Evolutionary conservation across 64 coral and sea anemone species (phyloP).

Genomic region (Catalaphyllia jardinei): DNA sequence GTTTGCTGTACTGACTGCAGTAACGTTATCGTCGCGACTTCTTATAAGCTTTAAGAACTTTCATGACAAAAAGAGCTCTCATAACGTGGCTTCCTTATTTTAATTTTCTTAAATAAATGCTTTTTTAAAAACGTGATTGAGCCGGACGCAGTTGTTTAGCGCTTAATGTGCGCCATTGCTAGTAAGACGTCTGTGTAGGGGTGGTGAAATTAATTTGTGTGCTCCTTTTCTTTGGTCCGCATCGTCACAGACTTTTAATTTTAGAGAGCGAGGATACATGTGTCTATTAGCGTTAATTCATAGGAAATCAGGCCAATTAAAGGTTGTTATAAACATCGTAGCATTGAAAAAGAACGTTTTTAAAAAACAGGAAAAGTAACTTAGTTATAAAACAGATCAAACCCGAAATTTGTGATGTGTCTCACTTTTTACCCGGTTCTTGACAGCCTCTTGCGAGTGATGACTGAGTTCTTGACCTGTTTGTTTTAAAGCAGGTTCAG

Average conservation of each 20-base stretch:
- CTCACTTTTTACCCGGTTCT: too few species aligned
- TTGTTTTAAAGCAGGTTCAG: too few species aligned
- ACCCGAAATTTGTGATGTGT: neutral
- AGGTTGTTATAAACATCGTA: neutral
- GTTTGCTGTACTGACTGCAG: neutral
- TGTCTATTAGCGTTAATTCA: neutral
- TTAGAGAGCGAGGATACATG: neutral
- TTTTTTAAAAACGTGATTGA: neutral
- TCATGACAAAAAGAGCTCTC: slow-evolving; percentile 11
- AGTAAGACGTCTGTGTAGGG: neutral
- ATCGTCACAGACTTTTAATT: neutral
- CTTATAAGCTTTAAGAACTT: neutral
- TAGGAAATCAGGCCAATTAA: slow-evolving; percentile 8
- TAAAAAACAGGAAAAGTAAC: neutral
- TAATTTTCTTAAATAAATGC: neutral
- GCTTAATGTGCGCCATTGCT: neutral
- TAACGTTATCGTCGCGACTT: neutral
- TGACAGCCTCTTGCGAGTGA: too few species aligned
- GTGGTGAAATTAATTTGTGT: neutral
- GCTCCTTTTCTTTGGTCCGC: neutral
- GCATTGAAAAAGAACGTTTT: neutral
- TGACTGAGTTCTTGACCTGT: too few species aligned
- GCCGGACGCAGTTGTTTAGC: neutral
- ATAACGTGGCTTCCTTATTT: neutral
- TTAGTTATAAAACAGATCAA: neutral